Conservation (phyloP, 2,888 invertebrate species). For the Habroteleia sp. region DNA sequence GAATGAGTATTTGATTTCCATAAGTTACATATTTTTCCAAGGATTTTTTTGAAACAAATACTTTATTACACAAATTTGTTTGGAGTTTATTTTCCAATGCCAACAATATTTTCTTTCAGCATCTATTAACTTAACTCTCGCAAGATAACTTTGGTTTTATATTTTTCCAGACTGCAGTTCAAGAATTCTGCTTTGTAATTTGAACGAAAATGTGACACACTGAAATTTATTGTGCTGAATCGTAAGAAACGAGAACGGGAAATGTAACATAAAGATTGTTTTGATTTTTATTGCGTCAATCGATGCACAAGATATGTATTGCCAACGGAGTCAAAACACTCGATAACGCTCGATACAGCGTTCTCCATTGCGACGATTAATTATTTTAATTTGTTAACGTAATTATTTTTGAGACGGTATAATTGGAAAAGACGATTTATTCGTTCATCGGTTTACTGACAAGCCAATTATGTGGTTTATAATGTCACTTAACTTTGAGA, state of each 20-base stretch:
- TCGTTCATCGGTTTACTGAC: constrained; percentile 5
- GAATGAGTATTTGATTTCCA: too few species aligned
- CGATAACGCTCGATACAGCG: constrained; percentile 11
- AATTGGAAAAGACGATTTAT: constrained; percentile 12
- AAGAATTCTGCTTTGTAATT: constrained; percentile 3
- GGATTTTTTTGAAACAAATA: too few species aligned
- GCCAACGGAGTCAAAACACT: constrained; percentile 9
- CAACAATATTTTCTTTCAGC: constrained; percentile 9
- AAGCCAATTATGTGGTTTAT: background rate
- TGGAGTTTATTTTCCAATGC: constrained; percentile 1
- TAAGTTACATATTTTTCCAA: too few species aligned
- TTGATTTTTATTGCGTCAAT: constrained; percentile 45
- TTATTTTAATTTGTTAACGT: constrained; percentile 19
- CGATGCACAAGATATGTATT: constrained; percentile 10
- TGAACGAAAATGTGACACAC: constrained; percentile 12
- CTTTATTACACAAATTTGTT: too few species aligned
- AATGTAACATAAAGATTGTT: constrained; percentile 22
- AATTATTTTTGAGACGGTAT: constrained; percentile 14
- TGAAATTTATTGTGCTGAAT: constrained; percentile 27
- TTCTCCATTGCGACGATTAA: constrained; percentile 11
- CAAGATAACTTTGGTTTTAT: constrained; percentile 8
- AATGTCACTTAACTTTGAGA: too few species aligned
- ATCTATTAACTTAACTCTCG: constrained; percentile 15
- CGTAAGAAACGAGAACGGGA: constrained; percentile 30
- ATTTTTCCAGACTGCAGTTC: background rate